These are phyloP conservation scores for Astropecten irregularis DNA, from an alignment of 53 echinoderm and acorn worm species.

Conservation along the genomic window DNA sequence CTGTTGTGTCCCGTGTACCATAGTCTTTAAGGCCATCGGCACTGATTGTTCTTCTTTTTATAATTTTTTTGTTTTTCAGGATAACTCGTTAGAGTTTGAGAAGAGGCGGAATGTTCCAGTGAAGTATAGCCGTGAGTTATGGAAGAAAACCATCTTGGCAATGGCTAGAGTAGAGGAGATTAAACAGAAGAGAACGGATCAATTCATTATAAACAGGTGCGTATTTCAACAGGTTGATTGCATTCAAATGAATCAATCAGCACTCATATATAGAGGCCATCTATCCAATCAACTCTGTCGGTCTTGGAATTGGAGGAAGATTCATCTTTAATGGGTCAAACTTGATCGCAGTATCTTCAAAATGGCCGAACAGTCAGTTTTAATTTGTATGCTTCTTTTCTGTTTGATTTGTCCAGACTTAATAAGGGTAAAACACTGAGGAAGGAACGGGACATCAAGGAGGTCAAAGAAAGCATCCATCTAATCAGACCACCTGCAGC, in stretches of 20 bases:
- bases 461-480: constrained; percentile 94
- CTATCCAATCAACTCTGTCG: too few species aligned
- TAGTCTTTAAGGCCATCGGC: too few species aligned
- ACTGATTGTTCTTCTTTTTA: too few species aligned
- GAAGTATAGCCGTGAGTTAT: constrained; percentile 91
- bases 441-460: constrained; percentile 93
- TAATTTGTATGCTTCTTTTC: too few species aligned
- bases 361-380: too few species aligned
- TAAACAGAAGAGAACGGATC: constrained; percentile 86
- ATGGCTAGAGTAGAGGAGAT: constrained; percentile 98
- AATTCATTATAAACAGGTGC: constrained; percentile 97
- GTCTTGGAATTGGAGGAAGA: too few species aligned
- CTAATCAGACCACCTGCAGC: constrained; percentile 88
- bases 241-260: too few species aligned
- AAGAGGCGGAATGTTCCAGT: constrained; percentile 92
- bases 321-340: too few species aligned
- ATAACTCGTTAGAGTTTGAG: constrained; percentile 98
- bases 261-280: too few species aligned
- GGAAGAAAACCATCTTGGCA: constrained; percentile 92
- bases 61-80: too few species aligned
- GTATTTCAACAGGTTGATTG: neutral
- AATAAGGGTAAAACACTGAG: constrained; percentile 91
- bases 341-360: too few species aligned
- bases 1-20: too few species aligned
- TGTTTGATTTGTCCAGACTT: constrained; percentile 73